Percentiles rank a stretch among this genome's conserved stretches.
Conservation (phyloP, 2,888 invertebrate genomes). For the Venusia cambrica region DNA sequence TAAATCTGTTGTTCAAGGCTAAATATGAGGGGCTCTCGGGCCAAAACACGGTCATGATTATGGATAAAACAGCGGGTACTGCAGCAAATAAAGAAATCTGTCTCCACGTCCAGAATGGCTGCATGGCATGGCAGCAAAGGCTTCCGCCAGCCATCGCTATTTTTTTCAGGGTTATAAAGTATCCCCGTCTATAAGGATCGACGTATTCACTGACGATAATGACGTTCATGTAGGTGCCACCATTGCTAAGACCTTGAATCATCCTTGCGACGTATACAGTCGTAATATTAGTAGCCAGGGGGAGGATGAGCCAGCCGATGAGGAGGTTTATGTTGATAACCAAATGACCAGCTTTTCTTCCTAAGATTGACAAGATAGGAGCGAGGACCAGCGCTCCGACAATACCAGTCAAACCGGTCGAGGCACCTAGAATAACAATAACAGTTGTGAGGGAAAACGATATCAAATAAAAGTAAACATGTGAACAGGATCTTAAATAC, state of each 20-base stretch:
- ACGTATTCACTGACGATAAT: slow-evolving; percentile 44
- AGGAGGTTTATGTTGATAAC: slow-evolving; percentile 24
- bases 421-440: slow-evolving; percentile 40
- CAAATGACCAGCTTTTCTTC: slow-evolving; percentile 38
- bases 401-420: slow-evolving; percentile 39
- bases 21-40: slow-evolving; percentile 47
- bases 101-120: slow-evolving; percentile 41
- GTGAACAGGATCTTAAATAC: too few relatives aligned
- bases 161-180: slow-evolving; percentile 42
- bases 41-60: slow-evolving; percentile 39
- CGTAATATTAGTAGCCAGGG: slow-evolving; percentile 33
- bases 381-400: slow-evolving; percentile 39
- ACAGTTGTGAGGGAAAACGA: too few relatives aligned
- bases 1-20: slow-evolving; percentile 42
- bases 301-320: slow-evolving; percentile 40
- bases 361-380: slow-evolving; percentile 39
- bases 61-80: slow-evolving; percentile 20
- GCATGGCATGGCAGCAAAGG: slow-evolving; percentile 36
- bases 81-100: slow-evolving; percentile 35
- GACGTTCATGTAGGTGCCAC: slow-evolving; percentile 36
- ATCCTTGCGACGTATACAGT: slow-evolving; percentile 37
- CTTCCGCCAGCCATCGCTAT: slow-evolving; percentile 31
- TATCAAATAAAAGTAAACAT: too few relatives aligned
- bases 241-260: slow-evolving; percentile 41
- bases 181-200: slow-evolving; percentile 43